Evolutionary conservation across 35 echinoderm and acorn worm species (phyloP).

Genomic region (Nesometra sesokonis): DNA sequence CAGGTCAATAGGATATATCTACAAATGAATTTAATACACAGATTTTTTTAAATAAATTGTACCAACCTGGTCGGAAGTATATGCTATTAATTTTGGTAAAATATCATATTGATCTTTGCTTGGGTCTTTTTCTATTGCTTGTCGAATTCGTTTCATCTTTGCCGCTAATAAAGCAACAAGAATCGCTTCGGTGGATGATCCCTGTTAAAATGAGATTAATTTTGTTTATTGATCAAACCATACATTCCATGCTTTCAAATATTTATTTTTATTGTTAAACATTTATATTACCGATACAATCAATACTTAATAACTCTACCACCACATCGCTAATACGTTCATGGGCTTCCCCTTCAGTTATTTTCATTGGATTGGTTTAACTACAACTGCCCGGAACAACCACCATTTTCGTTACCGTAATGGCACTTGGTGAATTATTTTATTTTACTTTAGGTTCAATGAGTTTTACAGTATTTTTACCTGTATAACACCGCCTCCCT

Average conservation of each 20-base stretch:
- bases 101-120: neutral
- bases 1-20: too few relatives aligned
- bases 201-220: neutral
- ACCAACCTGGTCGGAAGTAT: slow-evolving; percentile 84
- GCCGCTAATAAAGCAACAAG: neutral
- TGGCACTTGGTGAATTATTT: slow-evolving; percentile 61
- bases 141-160: slow-evolving; percentile 6
- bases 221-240: too few relatives aligned
- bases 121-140: slow-evolving; percentile 24
- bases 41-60: too few relatives aligned
- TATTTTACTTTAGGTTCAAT: too few relatives aligned
- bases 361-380: neutral
- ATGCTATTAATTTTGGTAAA: slow-evolving; percentile 85
- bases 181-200: neutral
- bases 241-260: too few relatives aligned
- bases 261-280: too few relatives aligned
- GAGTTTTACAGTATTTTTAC: too few relatives aligned
- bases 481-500: slow-evolving; percentile 91
- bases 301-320: too few relatives aligned
- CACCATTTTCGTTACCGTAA: slow-evolving; percentile 35
- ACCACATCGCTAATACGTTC: too few relatives aligned
- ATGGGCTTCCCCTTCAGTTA: too few relatives aligned
- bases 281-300: too few relatives aligned
- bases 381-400: slow-evolving; percentile 30
- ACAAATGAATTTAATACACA: too few relatives aligned